These are phyloP conservation scores for Myotis lucifugus DNA, from an alignment of 2,113 vertebrate genomes.

Conservation along the genomic window DNA sequence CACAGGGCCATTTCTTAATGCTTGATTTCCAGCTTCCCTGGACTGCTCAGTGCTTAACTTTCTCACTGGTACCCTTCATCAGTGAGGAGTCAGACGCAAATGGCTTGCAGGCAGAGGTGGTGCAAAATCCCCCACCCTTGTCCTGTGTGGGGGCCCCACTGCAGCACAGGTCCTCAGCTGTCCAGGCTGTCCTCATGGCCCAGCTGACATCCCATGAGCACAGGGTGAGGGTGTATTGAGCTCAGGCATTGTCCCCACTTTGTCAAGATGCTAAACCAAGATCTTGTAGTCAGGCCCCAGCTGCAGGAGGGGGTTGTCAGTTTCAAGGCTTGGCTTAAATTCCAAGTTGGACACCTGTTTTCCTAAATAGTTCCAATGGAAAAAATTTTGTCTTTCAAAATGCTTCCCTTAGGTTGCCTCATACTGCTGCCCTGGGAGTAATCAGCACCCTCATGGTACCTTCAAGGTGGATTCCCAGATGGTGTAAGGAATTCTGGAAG, in stretches of 20 bases:
- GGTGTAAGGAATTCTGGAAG: neutral
- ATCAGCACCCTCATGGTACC: neutral
- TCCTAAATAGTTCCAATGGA: neutral
- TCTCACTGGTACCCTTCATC: neutral
- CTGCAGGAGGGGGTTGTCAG: neutral
- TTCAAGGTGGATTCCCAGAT: neutral
- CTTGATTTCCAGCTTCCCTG: neutral
- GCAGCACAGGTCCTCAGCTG: neutral
- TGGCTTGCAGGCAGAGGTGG: neutral
- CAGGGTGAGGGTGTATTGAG: neutral
- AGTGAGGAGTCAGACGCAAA: neutral
- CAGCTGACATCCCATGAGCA: neutral
- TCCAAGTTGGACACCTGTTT: neutral
- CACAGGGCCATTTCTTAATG: neutral
- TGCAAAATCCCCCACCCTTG: fast-evolving
- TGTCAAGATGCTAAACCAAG: neutral
- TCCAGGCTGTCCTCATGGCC: neutral
- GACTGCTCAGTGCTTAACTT: neutral
- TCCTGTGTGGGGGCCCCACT: neutral
- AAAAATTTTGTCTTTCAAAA: neutral
- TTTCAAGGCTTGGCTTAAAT: slow-evolving; percentile 22
- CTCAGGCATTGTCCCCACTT: neutral
- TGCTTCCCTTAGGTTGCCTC: neutral
- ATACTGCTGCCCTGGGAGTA: neutral
- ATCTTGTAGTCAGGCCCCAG: too few species aligned